A percentile compares a stretch with the other conserved stretches of the same genome.
phyloP scores from a whole-genome alignment of 2,888 invertebrate genomes.

The Drosophila mettleri region DNA sequence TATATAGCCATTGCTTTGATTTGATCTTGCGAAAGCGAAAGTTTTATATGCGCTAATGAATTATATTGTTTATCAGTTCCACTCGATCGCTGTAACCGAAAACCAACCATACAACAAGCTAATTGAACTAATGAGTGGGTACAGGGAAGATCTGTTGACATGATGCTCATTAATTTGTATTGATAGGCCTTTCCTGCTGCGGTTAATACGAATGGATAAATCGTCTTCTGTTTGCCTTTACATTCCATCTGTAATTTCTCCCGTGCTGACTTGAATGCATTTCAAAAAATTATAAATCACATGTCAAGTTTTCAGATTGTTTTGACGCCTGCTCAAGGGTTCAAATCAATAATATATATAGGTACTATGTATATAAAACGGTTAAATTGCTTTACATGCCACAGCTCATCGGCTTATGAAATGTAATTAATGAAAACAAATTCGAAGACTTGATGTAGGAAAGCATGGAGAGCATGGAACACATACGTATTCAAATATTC shows the following conservation, averaged over 20 bases:
- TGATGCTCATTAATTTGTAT: constrained; percentile 44
- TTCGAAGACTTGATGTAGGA: constrained; percentile 1
- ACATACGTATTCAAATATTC: neutral
- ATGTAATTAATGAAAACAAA: neutral
- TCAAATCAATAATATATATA: constrained; percentile 18
- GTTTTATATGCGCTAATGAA: constrained; percentile 76
- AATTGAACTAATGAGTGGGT: constrained; percentile 71
- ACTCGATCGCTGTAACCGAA: constrained; percentile 32
- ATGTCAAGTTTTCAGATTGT: constrained; percentile 6
- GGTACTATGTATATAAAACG: neutral
- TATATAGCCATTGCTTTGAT: constrained; percentile 58
- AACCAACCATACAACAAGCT: constrained; percentile 45
- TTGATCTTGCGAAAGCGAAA: constrained; percentile 79
- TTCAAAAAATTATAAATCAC: constrained; percentile 44
- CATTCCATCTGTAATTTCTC: constrained; percentile 27
- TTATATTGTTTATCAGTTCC: constrained; percentile 69
- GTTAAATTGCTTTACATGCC: neutral
- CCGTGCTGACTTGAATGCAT: constrained; percentile 8
- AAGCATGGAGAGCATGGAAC: neutral
- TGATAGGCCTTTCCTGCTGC: constrained; percentile 7
- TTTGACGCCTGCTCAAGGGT: constrained; percentile 10
- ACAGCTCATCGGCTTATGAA: neutral
- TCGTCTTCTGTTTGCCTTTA: constrained; percentile 21
- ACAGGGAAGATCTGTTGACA: constrained; percentile 58
- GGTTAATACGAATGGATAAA: constrained; percentile 20